Base-by-base conservation (phyloP, 2,888 invertebrate species). In the Hirtodrosophila trivittata region DNA sequence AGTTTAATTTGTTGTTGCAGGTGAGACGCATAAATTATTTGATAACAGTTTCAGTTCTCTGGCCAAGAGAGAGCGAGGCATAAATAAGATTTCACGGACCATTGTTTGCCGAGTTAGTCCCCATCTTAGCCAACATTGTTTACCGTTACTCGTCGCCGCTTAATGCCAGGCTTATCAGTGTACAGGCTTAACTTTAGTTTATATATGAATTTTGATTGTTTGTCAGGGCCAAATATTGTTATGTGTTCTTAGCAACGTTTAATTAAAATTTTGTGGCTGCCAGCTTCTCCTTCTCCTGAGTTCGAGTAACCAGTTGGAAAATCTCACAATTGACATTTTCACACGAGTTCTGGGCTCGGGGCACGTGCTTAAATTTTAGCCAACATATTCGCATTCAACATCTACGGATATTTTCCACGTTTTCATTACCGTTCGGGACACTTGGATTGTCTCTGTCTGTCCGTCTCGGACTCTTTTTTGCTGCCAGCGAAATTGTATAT, bases 1-100 rank as follows among this genome's bases (percentile, higher is more conserved):
- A 82, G 74, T 83, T 82, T 82, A 82, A 85, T 82, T 82, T 82
- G 83, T 85, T 82, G 83, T 75, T 78, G 77, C 83, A 74, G 80
- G 76, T 75, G 77, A 80, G 77, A 67, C 85, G 77, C 77, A 83
- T 83, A 86, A 83, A 83, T 83, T 83, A 83, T 83, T 77, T 82
- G 82, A 85, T 83, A 82, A 85, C 83, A 82, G 77, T 75, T 75
- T 72, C 39, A 70, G 63, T 60, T 65, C 37, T 28, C 2, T 21
- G 18, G 28, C 45, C 6, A 50, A 49, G 30, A 50, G 30, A 50
- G 37, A 49, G 25, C 14, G 49, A 33, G 42, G 54, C 64, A 68
- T 85, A 82, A 77, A 84, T 75, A 85, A 85, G 86, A 76, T 85
- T 82, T 76, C 67, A 68, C 45, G 60, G 35, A 28, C 45, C 18